Percentiles rank a stretch among this genome's conserved stretches.
Evolutionary conservation across 30 jellyfish, hydroid and myxozoan species (phyloP).

Genomic region (Pseudorhiza aurosa): DNA sequence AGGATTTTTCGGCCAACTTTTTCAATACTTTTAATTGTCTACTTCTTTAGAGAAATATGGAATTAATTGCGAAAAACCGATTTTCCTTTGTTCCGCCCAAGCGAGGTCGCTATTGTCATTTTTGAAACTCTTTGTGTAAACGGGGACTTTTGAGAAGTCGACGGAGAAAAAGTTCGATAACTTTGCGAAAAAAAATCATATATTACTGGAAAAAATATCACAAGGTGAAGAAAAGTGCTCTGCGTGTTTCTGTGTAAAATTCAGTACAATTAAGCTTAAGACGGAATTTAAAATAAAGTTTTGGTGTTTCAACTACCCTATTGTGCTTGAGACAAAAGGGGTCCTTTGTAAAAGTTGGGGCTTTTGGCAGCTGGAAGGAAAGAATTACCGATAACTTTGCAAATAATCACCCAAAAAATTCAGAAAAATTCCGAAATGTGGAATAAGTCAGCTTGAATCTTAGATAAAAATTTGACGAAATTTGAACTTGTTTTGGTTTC

Average conservation of each 20-base stretch:
- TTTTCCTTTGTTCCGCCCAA: neutral
- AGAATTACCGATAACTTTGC: neutral
- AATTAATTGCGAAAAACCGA: slow-evolving; percentile 12
- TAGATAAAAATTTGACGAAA: no score
- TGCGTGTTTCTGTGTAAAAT: neutral
- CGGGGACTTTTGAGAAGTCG: no score
- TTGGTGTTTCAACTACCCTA: neutral
- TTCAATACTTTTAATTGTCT: no score
- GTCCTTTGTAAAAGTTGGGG: neutral
- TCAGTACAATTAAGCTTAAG: neutral
- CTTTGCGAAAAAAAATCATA: neutral
- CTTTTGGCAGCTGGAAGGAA: neutral
- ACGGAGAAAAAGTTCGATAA: no score
- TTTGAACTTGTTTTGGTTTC: neutral
- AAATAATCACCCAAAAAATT: no score
- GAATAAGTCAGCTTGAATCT: neutral
- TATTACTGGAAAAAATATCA: neutral
- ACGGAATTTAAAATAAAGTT: neutral
- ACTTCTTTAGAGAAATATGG: neutral
- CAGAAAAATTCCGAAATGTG: neutral
- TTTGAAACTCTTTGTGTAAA: slow-evolving; percentile 4
- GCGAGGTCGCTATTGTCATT: neutral
- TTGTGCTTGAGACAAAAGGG: neutral
- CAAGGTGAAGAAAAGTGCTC: neutral
- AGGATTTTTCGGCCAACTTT: no score